These are phyloP conservation scores for Passer montanus DNA, from an alignment of 2,113 vertebrate genomes.

Conservation along the genomic window DNA sequence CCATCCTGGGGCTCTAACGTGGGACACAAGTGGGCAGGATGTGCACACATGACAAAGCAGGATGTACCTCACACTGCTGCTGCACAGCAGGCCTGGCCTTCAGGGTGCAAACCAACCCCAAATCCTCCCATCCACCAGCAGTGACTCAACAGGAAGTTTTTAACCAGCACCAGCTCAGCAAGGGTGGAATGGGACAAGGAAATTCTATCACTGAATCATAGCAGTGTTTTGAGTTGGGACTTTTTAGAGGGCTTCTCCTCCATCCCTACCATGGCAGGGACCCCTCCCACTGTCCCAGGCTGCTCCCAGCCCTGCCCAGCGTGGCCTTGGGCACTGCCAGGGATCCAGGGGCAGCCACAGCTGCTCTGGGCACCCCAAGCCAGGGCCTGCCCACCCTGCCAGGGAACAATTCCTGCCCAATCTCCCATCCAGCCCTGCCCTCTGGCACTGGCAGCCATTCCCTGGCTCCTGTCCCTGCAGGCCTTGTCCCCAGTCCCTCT, in stretches of 20 bases:
- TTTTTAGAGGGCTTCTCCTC: neutral
- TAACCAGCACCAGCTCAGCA: neutral
- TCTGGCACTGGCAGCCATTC: neutral
- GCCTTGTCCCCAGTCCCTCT: neutral
- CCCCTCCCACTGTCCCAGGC: fast-evolving
- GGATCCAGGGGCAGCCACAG: neutral
- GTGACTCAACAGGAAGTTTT: conserved; percentile 28
- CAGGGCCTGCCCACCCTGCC: neutral
- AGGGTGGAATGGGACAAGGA: neutral
- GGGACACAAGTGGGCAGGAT: neutral
- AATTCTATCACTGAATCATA: neutral
- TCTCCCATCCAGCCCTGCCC: neutral
- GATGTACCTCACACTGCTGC: neutral
- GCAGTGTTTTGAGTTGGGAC: neutral
- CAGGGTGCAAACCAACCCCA: neutral
- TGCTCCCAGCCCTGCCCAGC: neutral
- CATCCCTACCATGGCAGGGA: neutral
- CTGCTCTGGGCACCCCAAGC: neutral
- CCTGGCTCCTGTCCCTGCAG: neutral
- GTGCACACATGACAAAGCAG: neutral
- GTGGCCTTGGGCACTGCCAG: neutral
- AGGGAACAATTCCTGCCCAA: neutral
- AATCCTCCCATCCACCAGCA: neutral
- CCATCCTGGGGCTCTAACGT: neutral
- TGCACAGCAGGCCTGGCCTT: neutral